These are phyloP conservation scores for Hybognathus amarus DNA, from an alignment of 2,797 vertebrate species.

Conservation along the genomic window DNA sequence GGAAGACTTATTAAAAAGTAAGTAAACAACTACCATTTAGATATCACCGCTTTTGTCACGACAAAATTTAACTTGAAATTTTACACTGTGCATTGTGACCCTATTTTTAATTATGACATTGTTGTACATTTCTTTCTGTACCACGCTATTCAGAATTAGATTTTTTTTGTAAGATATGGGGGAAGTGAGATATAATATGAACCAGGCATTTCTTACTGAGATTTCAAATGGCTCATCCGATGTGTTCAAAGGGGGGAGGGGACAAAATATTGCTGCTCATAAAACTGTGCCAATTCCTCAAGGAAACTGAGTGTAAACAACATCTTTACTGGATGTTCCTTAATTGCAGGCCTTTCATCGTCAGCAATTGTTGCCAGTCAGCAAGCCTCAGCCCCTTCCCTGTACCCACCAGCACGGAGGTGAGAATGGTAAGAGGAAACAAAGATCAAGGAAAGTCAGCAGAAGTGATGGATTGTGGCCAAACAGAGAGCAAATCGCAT, in stretches of 20 bases:
- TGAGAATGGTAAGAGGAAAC: conserved; percentile 89
- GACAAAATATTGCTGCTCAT: neutral
- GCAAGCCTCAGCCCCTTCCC: conserved; percentile 86
- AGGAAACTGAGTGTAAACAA: conserved; percentile 7
- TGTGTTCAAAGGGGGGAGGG: neutral
- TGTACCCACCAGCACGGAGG: conserved; percentile 91
- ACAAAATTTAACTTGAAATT: no score
- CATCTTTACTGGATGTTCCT: conserved; percentile 23
- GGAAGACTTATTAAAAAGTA: no score
- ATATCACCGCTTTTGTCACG: no score
- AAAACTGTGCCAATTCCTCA: neutral
- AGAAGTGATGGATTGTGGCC: conserved; percentile 19
- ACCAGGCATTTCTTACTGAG: conserved; percentile 4
- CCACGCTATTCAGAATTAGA: neutral
- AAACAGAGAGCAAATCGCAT: neutral
- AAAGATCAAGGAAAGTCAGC: conserved; percentile 26
- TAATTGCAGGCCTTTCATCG: conserved; percentile 86
- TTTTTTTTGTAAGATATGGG: neutral
- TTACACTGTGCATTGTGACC: neutral
- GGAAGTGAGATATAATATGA: neutral
- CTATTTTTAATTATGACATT: neutral
- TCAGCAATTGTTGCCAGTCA: conserved; percentile 96
- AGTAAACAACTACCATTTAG: no score
- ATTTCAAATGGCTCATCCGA: conserved; percentile 13
- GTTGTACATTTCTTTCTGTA: neutral